These are phyloP conservation scores for Blera fallax DNA, from an alignment of 2,888 invertebrate genomes.

Conservation along the genomic window DNA sequence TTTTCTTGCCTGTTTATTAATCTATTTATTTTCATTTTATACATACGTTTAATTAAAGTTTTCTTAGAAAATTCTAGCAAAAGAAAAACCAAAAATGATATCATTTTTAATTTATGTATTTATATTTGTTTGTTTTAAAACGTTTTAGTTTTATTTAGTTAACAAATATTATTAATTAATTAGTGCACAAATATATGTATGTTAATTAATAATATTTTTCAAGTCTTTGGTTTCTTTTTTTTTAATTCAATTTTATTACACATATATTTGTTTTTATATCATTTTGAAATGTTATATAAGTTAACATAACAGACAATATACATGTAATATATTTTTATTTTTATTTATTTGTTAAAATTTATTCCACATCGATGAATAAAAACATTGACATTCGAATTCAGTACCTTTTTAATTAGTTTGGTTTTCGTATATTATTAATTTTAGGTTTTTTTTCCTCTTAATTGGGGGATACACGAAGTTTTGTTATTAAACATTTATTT, in stretches of 20 bases:
- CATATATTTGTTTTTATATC: constrained; percentile 5
- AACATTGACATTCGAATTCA: constrained; percentile 69
- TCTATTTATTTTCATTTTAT: constrained; percentile 4
- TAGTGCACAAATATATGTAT: constrained; percentile 59
- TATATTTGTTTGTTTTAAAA: constrained; percentile 15
- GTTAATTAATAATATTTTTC: constrained; percentile 56
- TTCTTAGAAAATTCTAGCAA: constrained; percentile 65
- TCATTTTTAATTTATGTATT: constrained; percentile 37
- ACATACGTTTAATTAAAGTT: constrained; percentile 48
- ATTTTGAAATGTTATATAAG: constrained; percentile 29
- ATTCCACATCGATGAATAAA: constrained; percentile 68
- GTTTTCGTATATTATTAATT: constrained; percentile 20
- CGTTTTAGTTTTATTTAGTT: constrained; percentile 47
- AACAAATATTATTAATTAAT: constrained; percentile 50
- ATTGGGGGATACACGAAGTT: constrained; percentile 37
- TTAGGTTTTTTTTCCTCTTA: background rate
- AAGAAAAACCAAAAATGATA: constrained; percentile 59
- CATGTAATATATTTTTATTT: constrained; percentile 16
- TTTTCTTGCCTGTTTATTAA: constrained; percentile 2
- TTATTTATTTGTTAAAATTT: constrained; percentile 20
- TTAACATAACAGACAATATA: constrained; percentile 50
- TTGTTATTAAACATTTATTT: background rate
- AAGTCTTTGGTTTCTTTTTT: constrained; percentile 68
- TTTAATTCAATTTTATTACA: constrained; percentile 22
- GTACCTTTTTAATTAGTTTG: constrained; percentile 54